Evolutionary conservation across 2,888 invertebrate species (phyloP).

Genomic region (Cosmorhoe ocellata): DNA sequence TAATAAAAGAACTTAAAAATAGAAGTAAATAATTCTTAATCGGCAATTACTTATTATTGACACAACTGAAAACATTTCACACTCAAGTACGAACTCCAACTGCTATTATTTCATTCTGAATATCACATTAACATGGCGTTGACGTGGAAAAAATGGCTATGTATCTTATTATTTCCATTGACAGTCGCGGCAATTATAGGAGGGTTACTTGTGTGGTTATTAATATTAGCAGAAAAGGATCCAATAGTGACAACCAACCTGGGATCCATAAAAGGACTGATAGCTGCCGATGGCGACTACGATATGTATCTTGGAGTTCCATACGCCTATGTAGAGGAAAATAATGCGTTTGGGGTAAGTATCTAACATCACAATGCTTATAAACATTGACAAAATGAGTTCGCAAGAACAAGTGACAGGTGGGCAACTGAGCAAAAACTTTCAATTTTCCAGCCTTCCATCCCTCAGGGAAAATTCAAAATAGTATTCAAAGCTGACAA

Average conservation of each 20-base stretch:
- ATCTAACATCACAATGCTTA: too few species aligned
- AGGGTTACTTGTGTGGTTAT: conserved; percentile 4
- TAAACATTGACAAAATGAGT: too few species aligned
- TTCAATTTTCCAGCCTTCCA: conserved; percentile 20
- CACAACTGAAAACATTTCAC: conserved; percentile 9
- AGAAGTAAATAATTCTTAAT: too few species aligned
- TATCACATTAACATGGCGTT: neutral
- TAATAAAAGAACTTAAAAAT: too few species aligned
- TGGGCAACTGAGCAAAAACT: too few species aligned
- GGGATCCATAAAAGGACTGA: conserved; percentile 30
- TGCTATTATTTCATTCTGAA: neutral
- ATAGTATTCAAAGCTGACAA: conserved; percentile 28
- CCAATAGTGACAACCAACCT: conserved; percentile 20
- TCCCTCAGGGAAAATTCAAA: conserved; percentile 19
- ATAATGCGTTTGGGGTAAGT: conserved; percentile 52
- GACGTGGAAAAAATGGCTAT: neutral
- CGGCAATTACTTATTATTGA: conserved; percentile 2
- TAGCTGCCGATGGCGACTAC: conserved; percentile 27
- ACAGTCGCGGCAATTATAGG: neutral
- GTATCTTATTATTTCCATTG: conserved; percentile 2
- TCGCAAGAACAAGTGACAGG: too few species aligned
- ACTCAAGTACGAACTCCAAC: neutral
- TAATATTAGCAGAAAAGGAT: conserved; percentile 4
- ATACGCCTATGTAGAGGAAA: conserved; percentile 42
- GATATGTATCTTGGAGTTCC: conserved; percentile 44